These are phyloP conservation scores for Rhincodon typus DNA, from an alignment of 2,797 vertebrate genomes.

Conservation along the genomic window DNA sequence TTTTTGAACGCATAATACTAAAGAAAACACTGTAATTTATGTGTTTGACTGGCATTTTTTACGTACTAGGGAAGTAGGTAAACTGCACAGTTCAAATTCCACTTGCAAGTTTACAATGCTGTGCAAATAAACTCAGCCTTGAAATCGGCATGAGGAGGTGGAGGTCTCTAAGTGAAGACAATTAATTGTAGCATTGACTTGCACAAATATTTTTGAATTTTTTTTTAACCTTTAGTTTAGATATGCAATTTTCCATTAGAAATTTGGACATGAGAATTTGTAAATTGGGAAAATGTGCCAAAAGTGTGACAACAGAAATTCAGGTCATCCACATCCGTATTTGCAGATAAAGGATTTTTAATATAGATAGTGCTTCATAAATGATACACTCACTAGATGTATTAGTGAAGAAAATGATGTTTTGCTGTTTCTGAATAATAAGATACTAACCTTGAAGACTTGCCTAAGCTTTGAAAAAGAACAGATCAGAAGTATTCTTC, in stretches of 20 bases:
- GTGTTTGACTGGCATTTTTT: not conserved
- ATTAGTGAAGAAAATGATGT: not conserved
- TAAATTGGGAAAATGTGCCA: not conserved
- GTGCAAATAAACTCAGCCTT: not conserved
- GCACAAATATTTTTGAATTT: not conserved
- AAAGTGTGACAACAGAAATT: not conserved
- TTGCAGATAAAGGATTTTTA: not conserved
- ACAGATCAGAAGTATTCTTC: not conserved
- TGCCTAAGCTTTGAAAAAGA: not conserved
- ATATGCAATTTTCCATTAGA: not conserved
- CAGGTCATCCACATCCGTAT: not conserved
- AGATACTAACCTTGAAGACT: not conserved
- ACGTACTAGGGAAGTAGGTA: not conserved
- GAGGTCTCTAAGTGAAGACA: not conserved
- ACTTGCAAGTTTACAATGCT: not conserved
- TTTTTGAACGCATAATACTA: not conserved
- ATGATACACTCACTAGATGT: not conserved
- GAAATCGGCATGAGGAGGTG: no score
- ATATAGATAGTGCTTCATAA: not conserved
- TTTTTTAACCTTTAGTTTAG: not conserved
- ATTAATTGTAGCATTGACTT: not conserved
- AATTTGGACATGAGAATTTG: not conserved
- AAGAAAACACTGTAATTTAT: not conserved
- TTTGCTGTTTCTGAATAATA: not conserved
- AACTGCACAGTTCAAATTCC: not conserved